Conservation (phyloP, 2,888 invertebrate genomes). For the Mamestra brassicae region DNA sequence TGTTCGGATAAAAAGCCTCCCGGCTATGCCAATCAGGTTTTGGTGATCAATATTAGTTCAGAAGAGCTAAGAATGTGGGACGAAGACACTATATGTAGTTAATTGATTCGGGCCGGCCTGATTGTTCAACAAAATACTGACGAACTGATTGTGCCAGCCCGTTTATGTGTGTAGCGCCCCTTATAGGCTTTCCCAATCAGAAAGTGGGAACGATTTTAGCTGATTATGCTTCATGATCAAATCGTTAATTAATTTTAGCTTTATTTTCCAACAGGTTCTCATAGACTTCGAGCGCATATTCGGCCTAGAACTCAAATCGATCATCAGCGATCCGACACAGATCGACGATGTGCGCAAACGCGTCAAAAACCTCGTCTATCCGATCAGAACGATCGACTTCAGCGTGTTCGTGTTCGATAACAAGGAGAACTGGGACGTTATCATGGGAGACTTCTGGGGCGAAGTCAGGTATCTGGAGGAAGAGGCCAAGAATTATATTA, state of each 20-base stretch:
- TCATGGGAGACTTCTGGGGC: conserved; percentile 94
- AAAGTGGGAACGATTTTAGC: background rate
- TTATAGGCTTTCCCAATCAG: background rate
- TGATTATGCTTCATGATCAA: background rate
- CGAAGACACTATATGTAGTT: too few species aligned
- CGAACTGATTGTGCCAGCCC: too few species aligned
- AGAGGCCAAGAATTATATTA: conserved; percentile 96
- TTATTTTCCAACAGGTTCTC: conserved; percentile 90
- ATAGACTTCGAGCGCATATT: conserved; percentile 97
- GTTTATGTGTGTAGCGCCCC: too few species aligned
- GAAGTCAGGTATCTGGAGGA: conserved; percentile 94
- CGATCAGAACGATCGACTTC: conserved; percentile 95
- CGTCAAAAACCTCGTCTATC: conserved; percentile 94
- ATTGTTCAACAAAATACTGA: too few species aligned
- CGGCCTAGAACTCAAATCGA: conserved; percentile 96
- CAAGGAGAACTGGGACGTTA: conserved; percentile 96
- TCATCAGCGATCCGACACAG: conserved; percentile 96
- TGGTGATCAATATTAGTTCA: too few species aligned
- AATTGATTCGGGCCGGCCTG: too few species aligned
- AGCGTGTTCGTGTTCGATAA: conserved; percentile 95
- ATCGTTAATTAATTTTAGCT: background rate
- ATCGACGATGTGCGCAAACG: conserved; percentile 96
- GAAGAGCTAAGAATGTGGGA: too few species aligned
- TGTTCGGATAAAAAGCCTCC: too few species aligned
- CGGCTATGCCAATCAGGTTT: too few species aligned